Evolutionary conservation across 2,797 vertebrate species (phyloP), one percentile per base, ranked within the genome.

Genomic region (Bufotes viridis): DNA sequence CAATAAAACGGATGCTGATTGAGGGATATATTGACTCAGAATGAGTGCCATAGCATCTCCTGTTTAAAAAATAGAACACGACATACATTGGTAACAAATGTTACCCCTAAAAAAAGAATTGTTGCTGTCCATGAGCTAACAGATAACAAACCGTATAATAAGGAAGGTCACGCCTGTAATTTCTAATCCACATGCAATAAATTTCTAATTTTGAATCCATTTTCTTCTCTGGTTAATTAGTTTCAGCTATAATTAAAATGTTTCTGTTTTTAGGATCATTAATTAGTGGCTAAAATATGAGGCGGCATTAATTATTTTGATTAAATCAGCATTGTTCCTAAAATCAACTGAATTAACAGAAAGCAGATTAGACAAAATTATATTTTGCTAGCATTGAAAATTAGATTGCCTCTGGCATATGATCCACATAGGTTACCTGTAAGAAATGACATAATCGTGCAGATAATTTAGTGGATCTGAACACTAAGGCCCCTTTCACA

Each of bases 231-330:
- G 11, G 3, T 22, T 78, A 78, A 78, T 78, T 78, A 24, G 74
- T 7, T n/a, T 78, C 22, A 78, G 49, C 51, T 55, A 53, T 80
- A 80, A 80, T 60, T 60, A 80, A 80, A 61, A 80, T 60, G 55
- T 60, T 60, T 4, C 57, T 80, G 78, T 60, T 57, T 79, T 78
- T 57, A 51, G 55, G 20, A 80, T 60, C 57, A 61, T 80, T 57
- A 80, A 80, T 80, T 80, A 80, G 78, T 61, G 57, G 26, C 24
- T 80, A 80, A 60, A 80, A 80, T 80, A 61, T 20, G 26, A 60
- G 8, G 57, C 78, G 2, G 26, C 78, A 80, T 80, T 80, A 29
- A 80, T 60, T 60, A 58, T 34, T 80, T 12, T 22, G 51, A 34
- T 60, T 61, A 80, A 57, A 80, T 80, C 55, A 80, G 57, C 18